phyloP scores from a whole-genome alignment of 2,113 vertebrate genomes.

The Pungitius pungitius region DNA sequence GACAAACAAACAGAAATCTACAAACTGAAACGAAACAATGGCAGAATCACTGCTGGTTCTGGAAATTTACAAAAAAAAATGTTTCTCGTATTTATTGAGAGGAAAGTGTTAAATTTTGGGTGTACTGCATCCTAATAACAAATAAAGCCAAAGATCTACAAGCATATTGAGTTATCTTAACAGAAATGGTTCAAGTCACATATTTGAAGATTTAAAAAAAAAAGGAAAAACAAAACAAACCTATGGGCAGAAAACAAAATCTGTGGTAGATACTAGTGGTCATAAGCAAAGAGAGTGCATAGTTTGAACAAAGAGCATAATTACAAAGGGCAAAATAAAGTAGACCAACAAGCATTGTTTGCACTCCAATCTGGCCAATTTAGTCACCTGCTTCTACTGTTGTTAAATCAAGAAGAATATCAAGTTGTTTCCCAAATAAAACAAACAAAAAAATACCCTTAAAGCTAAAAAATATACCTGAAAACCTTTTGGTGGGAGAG shows the following conservation, averaged over 20 bases:
- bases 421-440: slow-evolving; percentile 51
- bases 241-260: slow-evolving; percentile 85
- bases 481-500: slow-evolving; percentile 64
- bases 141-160: slow-evolving; percentile 65
- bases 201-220: slow-evolving; percentile 67
- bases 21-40: slow-evolving; percentile 68
- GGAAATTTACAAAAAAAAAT: slow-evolving; percentile 77
- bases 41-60: slow-evolving; percentile 76
- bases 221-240: slow-evolving; percentile 67
- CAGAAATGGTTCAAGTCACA: slow-evolving; percentile 86
- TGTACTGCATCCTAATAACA: slow-evolving; percentile 61
- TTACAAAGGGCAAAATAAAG: slow-evolving; percentile 71
- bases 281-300: slow-evolving; percentile 83
- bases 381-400: slow-evolving; percentile 37
- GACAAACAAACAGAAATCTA: slow-evolving; percentile 75
- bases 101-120: slow-evolving; percentile 61
- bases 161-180: slow-evolving; percentile 77
- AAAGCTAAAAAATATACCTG: slow-evolving; percentile 53
- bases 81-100: slow-evolving; percentile 61
- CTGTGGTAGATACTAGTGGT: slow-evolving; percentile 91
- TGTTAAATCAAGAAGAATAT: slow-evolving; percentile 33
- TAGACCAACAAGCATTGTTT: slow-evolving; percentile 42
- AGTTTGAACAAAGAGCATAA: slow-evolving; percentile 75
- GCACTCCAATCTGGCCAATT: slow-evolving; percentile 56
- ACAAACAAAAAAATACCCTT: slow-evolving; percentile 21